phyloP scores from a whole-genome alignment of 2,113 vertebrate genomes.

The Eurypyga helias region DNA sequence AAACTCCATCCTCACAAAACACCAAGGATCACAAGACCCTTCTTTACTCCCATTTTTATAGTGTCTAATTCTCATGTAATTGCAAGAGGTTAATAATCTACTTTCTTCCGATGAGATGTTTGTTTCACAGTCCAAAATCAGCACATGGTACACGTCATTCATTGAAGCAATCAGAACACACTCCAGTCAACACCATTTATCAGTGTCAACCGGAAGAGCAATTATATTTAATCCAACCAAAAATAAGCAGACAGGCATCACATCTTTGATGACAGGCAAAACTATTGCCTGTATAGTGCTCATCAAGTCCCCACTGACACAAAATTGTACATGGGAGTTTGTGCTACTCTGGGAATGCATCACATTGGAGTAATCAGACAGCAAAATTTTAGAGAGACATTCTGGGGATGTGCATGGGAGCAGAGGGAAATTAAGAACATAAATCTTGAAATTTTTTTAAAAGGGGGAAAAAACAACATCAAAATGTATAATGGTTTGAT shows the following conservation, averaged over 20 bases:
- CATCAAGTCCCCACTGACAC: neutral
- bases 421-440: neutral
- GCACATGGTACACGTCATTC: neutral
- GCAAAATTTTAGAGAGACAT: neutral
- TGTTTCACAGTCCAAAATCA: conserved; percentile 53
- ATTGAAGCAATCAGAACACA: conserved; percentile 56
- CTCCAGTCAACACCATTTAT: conserved; percentile 71
- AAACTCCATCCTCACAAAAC: neutral
- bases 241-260: conserved; percentile 66
- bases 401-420: neutral
- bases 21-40: neutral
- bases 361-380: neutral
- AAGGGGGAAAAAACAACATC: neutral
- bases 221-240: conserved; percentile 67
- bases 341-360: neutral
- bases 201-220: conserved; percentile 73
- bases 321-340: neutral
- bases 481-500: neutral
- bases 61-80: neutral
- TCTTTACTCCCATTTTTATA: neutral
- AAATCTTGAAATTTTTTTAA: neutral
- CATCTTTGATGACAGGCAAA: conserved; percentile 45
- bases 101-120: neutral
- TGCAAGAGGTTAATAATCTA: conserved; percentile 3
- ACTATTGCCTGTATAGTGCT: neutral